phyloP scores from a whole-genome alignment of 2,113 vertebrate genomes.

The Hippopotamus amphibius region DNA sequence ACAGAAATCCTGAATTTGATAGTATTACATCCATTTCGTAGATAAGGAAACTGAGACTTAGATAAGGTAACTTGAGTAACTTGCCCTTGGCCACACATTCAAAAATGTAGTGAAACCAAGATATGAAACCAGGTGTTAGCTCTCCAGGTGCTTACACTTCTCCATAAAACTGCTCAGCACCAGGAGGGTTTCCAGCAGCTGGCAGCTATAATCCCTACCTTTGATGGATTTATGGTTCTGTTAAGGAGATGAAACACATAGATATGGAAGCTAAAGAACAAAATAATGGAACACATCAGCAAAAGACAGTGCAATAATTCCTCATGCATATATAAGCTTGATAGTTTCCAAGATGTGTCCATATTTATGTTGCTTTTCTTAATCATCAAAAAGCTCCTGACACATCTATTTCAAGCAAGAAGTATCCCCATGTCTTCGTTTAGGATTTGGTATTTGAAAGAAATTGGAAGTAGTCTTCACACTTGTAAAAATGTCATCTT shows the following conservation, averaged over 20 bases:
- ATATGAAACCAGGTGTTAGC: neutral
- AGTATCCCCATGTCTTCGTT: neutral
- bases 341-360: neutral
- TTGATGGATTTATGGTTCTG: neutral
- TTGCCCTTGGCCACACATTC: neutral
- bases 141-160: neutral
- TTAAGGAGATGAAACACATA: neutral
- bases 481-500: neutral
- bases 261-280: neutral
- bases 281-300: neutral
- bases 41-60: neutral
- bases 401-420: neutral
- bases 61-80: neutral
- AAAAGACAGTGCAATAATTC: neutral
- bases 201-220: neutral
- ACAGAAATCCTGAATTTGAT: neutral
- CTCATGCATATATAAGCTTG: neutral
- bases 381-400: neutral
- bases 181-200: neutral
- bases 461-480: neutral
- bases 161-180: neutral
- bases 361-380: neutral
- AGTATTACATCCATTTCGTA: neutral
- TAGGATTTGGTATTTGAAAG: constrained; percentile 35
- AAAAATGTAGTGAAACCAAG: neutral